These are phyloP conservation scores for Drosophila fulvimacula DNA, from an alignment of 2,888 invertebrate genomes.

Conservation along the genomic window DNA sequence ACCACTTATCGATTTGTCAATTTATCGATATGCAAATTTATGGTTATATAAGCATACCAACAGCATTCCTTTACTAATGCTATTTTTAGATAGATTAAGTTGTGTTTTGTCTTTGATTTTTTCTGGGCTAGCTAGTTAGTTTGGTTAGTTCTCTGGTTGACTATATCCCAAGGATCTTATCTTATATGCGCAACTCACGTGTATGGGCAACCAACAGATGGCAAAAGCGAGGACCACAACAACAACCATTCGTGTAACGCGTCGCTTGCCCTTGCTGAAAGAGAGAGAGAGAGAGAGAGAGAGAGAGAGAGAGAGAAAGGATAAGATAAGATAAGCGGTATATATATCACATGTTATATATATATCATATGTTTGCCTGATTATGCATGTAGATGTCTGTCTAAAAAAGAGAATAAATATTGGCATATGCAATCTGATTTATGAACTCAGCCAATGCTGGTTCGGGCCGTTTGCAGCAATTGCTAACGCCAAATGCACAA, in stretches of 20 bases:
- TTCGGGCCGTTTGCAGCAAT: constrained; percentile 2
- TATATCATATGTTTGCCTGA: constrained; percentile 2
- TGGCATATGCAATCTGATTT: constrained; percentile 33
- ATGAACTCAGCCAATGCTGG: constrained; percentile 28
- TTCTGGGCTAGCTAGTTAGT: not conserved
- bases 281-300: not conserved
- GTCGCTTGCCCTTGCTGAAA: constrained; percentile 90
- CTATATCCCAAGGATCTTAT: not conserved
- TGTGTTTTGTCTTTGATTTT: not conserved
- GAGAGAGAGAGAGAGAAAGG: not conserved
- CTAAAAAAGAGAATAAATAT: constrained; percentile 25
- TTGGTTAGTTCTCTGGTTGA: no score
- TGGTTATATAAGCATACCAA: no score
- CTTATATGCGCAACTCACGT: constrained; percentile 86
- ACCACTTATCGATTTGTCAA: no score
- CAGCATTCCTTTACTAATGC: no score
- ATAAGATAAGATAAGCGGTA: not conserved
- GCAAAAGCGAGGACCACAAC: constrained; percentile 96
- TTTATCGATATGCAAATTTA: no score
- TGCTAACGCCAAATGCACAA: constrained; percentile 37
- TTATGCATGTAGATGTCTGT: not conserved
- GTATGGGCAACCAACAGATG: constrained; percentile 97
- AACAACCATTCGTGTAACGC: constrained; percentile 96
- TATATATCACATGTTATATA: not conserved
- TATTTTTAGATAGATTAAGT: not conserved